Conservation (phyloP, 1,140 invertebrate genomes). For the Ridgeia piscesae region DNA sequence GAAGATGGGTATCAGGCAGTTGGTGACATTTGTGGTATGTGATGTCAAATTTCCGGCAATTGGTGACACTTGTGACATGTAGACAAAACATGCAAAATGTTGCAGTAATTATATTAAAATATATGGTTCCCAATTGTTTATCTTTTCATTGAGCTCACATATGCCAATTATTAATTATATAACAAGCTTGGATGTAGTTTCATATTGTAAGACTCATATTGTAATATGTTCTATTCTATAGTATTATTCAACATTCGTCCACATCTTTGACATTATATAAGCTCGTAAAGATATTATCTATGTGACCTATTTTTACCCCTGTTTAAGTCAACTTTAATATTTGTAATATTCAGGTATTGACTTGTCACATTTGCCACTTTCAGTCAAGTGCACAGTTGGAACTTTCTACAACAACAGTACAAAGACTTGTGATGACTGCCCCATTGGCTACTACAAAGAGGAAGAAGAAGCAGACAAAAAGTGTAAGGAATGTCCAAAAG, state of each 20-base stretch:
- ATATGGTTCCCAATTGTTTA: too few species aligned
- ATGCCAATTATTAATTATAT: too few species aligned
- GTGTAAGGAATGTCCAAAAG: not conserved
- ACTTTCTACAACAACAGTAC: not conserved
- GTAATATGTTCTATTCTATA: not conserved
- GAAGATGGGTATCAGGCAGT: not conserved
- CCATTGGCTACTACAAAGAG: not conserved
- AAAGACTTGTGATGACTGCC: not conserved
- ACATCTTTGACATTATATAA: too few species aligned
- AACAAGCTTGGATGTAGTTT: too few species aligned
- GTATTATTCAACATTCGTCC: too few species aligned
- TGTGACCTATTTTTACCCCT: too few species aligned
- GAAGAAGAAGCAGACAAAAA: not conserved
- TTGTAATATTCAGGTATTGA: not conserved
- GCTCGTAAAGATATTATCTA: too few species aligned
- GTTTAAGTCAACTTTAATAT: not conserved
- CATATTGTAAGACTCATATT: not conserved
- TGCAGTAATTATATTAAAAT: too few species aligned
- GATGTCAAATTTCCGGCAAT: not conserved
- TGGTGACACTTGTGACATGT: not conserved
- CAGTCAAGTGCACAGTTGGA: not conserved
- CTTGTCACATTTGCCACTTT: not conserved
- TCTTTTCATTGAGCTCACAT: too few species aligned
- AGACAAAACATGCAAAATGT: too few species aligned
- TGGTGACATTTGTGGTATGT: not conserved